These are phyloP conservation scores for Carterocephalus palaemon DNA, from an alignment of 2,888 invertebrate genomes.

Conservation along the genomic window DNA sequence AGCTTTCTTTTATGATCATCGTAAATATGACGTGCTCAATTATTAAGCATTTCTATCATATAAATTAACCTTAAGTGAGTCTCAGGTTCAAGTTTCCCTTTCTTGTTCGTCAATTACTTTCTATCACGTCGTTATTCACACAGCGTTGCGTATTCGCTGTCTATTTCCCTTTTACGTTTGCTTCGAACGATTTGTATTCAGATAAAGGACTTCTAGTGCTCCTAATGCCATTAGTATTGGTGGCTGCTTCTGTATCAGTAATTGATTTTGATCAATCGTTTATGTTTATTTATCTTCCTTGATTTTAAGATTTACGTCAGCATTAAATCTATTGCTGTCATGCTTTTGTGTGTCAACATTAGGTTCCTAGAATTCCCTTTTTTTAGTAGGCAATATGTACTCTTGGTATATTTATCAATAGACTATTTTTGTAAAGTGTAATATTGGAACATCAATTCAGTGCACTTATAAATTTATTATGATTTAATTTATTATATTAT, in stretches of 20 bases:
- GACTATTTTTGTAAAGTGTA: too few relatives aligned
- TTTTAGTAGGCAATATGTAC: too few relatives aligned
- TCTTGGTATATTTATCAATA: too few relatives aligned
- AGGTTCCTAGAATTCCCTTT: too few relatives aligned
- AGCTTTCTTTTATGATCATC: too few relatives aligned
- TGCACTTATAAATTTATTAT: too few relatives aligned
- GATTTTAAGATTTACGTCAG: conserved; percentile 6
- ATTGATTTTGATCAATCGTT: conserved; percentile 12
- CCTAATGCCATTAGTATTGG: conserved; percentile 6
- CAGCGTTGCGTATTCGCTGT: conserved; percentile 9
- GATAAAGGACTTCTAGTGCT: conserved; percentile 7
- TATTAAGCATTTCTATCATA: too few relatives aligned
- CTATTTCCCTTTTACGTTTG: conserved; percentile 19
- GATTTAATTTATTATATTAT: too few relatives aligned
- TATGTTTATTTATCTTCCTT: conserved; percentile 4
- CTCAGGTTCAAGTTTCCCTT: conserved; percentile 15
- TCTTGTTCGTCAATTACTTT: conserved; percentile 18
- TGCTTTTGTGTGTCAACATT: too few relatives aligned
- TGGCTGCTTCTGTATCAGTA: conserved; percentile 9
- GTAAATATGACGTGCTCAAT: too few relatives aligned
- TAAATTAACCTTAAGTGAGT: conserved; percentile 12
- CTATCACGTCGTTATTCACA: conserved; percentile 17
- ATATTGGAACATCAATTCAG: too few relatives aligned
- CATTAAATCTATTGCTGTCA: conserved; percentile 11
- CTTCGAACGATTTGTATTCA: conserved; percentile 14